Evolutionary conservation across 2,888 invertebrate genomes (phyloP).

Genomic region (Thera obeliscata): DNA sequence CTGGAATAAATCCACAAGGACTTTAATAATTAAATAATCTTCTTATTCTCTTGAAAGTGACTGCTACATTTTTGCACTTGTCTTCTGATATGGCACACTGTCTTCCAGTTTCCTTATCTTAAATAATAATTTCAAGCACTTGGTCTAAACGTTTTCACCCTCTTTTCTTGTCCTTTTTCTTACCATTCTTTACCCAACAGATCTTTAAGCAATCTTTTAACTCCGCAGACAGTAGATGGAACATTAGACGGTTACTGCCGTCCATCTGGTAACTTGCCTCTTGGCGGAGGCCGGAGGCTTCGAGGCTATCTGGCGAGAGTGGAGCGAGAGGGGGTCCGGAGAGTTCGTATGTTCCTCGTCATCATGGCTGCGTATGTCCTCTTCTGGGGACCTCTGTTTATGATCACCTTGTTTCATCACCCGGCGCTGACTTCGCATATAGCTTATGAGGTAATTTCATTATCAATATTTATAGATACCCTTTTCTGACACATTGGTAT

Average conservation of each 20-base stretch:
- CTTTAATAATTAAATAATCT: neutral
- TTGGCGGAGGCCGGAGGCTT: conserved; percentile 90
- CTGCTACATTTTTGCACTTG: conserved; percentile 3
- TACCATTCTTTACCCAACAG: neutral
- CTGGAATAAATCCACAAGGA: neutral
- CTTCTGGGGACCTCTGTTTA: conserved; percentile 96
- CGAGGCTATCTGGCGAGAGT: conserved; percentile 90
- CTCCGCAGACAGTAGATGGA: conserved; percentile 73
- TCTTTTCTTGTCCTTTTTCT: conserved; percentile 1
- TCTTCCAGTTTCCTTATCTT: neutral
- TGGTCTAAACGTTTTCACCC: neutral
- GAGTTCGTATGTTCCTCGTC: conserved; percentile 94
- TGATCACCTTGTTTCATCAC: conserved; percentile 92
- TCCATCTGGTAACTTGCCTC: conserved; percentile 65
- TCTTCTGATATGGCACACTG: conserved; percentile 11
- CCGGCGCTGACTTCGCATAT: conserved; percentile 89
- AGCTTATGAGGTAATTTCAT: conserved; percentile 88
- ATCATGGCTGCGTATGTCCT: conserved; percentile 93
- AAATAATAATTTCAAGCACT: conserved; percentile 4
- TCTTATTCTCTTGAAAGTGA: neutral
- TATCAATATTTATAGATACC: neutral
- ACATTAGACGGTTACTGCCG: conserved; percentile 68
- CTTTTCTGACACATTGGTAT: neutral
- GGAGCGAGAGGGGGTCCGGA: conserved; percentile 91
- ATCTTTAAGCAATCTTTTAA: conserved; percentile 28